Evolutionary conservation across 2,113 vertebrate species (phyloP).

Genomic region (Mus spicilegus): DNA sequence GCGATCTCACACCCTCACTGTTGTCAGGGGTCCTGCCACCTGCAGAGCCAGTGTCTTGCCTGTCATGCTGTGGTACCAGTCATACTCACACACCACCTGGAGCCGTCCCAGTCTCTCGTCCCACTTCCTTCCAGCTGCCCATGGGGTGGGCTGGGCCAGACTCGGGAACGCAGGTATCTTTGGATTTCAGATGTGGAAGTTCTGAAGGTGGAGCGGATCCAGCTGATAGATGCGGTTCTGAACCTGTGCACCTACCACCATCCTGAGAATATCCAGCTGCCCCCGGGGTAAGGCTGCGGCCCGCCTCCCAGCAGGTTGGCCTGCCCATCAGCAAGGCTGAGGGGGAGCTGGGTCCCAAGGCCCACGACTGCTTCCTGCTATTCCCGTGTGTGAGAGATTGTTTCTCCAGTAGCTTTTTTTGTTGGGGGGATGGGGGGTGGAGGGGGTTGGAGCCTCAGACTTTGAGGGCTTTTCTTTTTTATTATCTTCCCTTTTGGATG

Average conservation of each 20-base stretch:
- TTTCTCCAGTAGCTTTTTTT: not conserved
- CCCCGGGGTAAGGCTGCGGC: conserved; percentile 90
- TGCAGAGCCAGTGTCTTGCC: not conserved
- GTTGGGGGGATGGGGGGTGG: not conserved
- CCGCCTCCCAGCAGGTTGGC: not conserved
- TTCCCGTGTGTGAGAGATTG: no score
- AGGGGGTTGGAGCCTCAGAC: no score
- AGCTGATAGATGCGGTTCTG: conserved; percentile 96
- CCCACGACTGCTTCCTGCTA: not conserved
- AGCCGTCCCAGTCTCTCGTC: not conserved
- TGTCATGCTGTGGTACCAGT: not conserved
- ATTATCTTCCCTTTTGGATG: not conserved
- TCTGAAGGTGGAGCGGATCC: conserved; percentile 95
- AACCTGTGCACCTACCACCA: conserved; percentile 99
- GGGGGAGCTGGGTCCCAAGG: not conserved
- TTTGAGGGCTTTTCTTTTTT: not conserved
- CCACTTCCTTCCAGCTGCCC: not conserved
- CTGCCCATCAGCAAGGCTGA: not conserved
- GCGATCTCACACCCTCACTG: no score
- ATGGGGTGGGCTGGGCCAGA: fast-evolving
- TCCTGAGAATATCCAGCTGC: conserved; percentile 98
- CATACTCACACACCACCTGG: not conserved
- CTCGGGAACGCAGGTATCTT: not conserved
- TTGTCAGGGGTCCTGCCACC: not conserved
- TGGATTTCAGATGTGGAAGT: conserved; percentile 93